These are phyloP conservation scores for Danaus melanippus DNA, from an alignment of 1,140 invertebrate species.

Conservation along the genomic window DNA sequence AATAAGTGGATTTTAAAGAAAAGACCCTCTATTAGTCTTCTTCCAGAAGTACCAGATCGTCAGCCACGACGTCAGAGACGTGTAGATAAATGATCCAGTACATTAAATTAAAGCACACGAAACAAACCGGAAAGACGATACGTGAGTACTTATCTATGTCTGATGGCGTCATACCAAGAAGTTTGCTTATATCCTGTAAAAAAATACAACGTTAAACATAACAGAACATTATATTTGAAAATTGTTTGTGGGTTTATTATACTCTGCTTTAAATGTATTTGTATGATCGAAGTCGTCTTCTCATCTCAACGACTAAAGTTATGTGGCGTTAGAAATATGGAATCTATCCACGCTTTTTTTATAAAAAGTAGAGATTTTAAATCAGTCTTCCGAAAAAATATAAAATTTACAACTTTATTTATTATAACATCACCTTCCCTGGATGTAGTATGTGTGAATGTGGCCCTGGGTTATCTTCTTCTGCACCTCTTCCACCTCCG, in stretches of 20 bases:
- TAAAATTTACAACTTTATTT: background rate
- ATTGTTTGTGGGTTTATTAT: too few relatives aligned
- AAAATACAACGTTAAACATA: too few relatives aligned
- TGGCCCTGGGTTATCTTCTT: constrained; percentile 76
- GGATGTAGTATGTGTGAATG: constrained; percentile 85
- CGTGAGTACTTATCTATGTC: constrained; percentile 97
- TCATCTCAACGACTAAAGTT: too few relatives aligned
- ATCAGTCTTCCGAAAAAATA: too few relatives aligned
- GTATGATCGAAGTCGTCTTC: too few relatives aligned
- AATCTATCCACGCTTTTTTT: too few relatives aligned
- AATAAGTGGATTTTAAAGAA: constrained; percentile 51
- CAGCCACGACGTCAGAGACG: constrained; percentile 94
- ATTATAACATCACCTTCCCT: constrained; percentile 75
- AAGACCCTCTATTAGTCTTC: constrained; percentile 80
- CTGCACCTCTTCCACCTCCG: constrained; percentile 75
- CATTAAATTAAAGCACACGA: constrained; percentile 97
- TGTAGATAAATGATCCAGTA: constrained; percentile 98
- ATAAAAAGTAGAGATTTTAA: too few relatives aligned
- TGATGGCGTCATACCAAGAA: constrained; percentile 91
- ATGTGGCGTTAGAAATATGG: too few relatives aligned
- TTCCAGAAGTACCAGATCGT: constrained; percentile 89
- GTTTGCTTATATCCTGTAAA: constrained; percentile 85
- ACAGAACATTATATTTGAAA: too few relatives aligned
- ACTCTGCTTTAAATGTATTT: too few relatives aligned
- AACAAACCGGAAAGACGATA: constrained; percentile 96